phyloP scores from a whole-genome alignment of 92 coral and sea anemone genomes.

The Isaurus tuberculatus region DNA sequence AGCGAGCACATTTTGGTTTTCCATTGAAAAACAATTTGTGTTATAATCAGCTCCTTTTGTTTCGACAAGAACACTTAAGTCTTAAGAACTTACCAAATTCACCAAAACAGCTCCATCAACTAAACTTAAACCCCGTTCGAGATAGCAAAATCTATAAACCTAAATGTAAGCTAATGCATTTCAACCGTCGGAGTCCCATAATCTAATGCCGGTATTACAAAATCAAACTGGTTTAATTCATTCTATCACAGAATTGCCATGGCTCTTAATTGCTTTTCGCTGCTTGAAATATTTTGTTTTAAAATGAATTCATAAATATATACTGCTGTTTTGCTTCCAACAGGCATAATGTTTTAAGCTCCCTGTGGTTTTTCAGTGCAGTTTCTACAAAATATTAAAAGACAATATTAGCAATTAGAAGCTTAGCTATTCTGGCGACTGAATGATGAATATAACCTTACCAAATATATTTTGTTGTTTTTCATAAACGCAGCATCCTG shows the following conservation, averaged over 20 bases:
- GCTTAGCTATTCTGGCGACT: not conserved
- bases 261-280: slow-evolving; percentile 11
- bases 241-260: slow-evolving; percentile 7
- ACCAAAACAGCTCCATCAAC: not conserved
- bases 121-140: too few relatives aligned
- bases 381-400: not conserved
- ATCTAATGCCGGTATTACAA: not conserved
- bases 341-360: slow-evolving; percentile 14
- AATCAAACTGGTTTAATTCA: slow-evolving; percentile 10
- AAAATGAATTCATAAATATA: not conserved
- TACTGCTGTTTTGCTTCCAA: not conserved
- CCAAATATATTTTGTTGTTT: not conserved
- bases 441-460: not conserved
- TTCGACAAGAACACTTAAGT: not conserved
- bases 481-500: not conserved
- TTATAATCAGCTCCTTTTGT: not conserved
- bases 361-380: slow-evolving; percentile 1
- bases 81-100: not conserved
- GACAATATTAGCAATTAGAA: not conserved
- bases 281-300: not conserved
- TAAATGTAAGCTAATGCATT: not conserved
- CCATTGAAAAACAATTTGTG: not conserved
- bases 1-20: not conserved
- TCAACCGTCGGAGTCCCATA: not conserved
- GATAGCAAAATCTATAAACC: not conserved